These are phyloP conservation scores for Boulengeromyrus knoepffleri DNA, from an alignment of 2,113 vertebrate species.

Conservation along the genomic window DNA sequence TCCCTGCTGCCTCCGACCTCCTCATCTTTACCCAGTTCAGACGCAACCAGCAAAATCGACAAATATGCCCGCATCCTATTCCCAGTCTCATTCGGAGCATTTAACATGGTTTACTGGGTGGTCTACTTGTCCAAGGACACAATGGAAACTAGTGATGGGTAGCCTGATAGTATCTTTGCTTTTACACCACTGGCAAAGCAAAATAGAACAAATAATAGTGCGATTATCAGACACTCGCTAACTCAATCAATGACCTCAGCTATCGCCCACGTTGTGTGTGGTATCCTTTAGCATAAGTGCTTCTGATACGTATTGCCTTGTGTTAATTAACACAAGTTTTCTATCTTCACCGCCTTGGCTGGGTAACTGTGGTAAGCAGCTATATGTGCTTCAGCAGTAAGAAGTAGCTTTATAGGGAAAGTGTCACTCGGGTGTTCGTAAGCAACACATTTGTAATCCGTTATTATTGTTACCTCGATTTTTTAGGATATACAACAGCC, in stretches of 20 bases:
- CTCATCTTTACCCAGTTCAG: slow-evolving; percentile 53
- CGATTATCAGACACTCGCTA: neutral
- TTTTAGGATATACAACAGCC: neutral
- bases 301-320: neutral
- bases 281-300: neutral
- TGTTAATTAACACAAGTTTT: neutral
- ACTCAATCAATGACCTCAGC: neutral
- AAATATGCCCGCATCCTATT: slow-evolving; percentile 97
- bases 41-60: slow-evolving; percentile 96
- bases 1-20: slow-evolving; percentile 49
- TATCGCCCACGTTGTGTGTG: neutral
- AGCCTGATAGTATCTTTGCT: slow-evolving; percentile 52
- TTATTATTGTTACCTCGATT: neutral
- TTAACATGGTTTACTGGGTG: slow-evolving; percentile 99
- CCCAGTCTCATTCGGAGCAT: slow-evolving; percentile 91
- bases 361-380: neutral
- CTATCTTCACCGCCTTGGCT: neutral
- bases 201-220: neutral
- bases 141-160: slow-evolving; percentile 77
- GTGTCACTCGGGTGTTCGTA: neutral
- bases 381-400: neutral
- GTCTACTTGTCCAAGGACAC: slow-evolving; percentile 98
- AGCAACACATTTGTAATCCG: neutral
- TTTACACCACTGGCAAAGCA: slow-evolving; percentile 34
- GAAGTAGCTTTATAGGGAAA: neutral